These are phyloP conservation scores for Calliopsis andreniformis DNA, from an alignment of 1,140 invertebrate species.

Conservation along the genomic window DNA sequence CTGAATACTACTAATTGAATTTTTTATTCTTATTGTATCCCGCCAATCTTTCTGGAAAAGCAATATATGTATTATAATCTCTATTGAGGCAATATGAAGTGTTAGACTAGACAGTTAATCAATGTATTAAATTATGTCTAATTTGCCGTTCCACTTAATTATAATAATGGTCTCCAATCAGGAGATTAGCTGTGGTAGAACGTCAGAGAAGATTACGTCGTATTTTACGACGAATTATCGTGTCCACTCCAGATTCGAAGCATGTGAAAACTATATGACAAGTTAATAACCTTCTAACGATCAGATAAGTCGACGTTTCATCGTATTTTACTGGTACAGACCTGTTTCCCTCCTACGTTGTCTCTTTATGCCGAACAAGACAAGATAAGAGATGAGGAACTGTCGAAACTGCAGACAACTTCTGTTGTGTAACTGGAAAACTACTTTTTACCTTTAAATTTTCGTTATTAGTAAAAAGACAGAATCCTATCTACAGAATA, in stretches of 20 bases:
- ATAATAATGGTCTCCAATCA: slow-evolving; percentile 11
- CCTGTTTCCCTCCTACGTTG: slow-evolving; percentile 56
- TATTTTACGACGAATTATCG: slow-evolving; percentile 16
- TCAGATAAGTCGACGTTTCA: slow-evolving; percentile 57
- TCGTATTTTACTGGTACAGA: slow-evolving; percentile 35
- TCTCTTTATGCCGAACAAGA: slow-evolving; percentile 46
- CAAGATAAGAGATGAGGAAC: slow-evolving; percentile 35
- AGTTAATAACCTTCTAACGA: slow-evolving; percentile 67
- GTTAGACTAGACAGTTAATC: background rate
- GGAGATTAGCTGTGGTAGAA: background rate
- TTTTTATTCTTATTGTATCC: too few species aligned
- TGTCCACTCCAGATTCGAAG: slow-evolving; percentile 29
- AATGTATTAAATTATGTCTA: slow-evolving; percentile 25
- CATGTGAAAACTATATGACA: slow-evolving; percentile 57
- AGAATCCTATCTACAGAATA: too few species aligned
- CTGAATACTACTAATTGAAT: too few species aligned
- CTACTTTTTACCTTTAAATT: too few species aligned
- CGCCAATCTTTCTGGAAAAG: too few species aligned
- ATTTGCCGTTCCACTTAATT: slow-evolving; percentile 16
- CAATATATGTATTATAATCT: too few species aligned
- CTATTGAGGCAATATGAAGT: background rate
- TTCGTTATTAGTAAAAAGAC: too few species aligned
- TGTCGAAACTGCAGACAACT: background rate
- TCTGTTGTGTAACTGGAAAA: too few species aligned
- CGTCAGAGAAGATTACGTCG: background rate